Conservation (phyloP, 2,113 vertebrate genomes). For the Pao palembangensis region DNA sequence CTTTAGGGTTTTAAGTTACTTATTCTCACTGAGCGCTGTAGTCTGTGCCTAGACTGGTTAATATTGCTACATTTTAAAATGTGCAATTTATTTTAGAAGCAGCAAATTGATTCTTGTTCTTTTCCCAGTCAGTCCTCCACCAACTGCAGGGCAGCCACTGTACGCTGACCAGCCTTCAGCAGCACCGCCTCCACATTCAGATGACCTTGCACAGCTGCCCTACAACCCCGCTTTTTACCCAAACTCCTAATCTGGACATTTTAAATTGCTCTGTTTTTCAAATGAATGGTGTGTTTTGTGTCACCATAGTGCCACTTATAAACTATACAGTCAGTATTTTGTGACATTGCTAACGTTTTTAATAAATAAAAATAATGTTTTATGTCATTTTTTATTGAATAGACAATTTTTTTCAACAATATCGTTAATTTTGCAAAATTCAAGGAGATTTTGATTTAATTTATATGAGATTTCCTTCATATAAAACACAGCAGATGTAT, state of each 20-base stretch:
- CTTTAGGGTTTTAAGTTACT: too few relatives aligned
- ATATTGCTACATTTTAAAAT: neutral
- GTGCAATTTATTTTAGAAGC: neutral
- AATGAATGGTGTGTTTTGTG: neutral
- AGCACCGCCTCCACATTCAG: neutral
- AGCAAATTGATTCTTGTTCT: neutral
- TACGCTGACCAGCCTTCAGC: neutral
- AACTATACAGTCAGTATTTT: neutral
- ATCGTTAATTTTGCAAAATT: neutral
- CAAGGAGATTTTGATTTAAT: too few relatives aligned
- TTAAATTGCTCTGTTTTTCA: neutral
- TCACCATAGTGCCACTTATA: neutral
- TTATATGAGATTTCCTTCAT: too few relatives aligned
- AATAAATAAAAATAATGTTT: neutral
- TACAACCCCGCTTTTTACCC: slow-evolving; percentile 42
- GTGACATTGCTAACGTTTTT: neutral
- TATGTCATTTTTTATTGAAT: neutral
- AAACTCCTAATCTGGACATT: neutral
- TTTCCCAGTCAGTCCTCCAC: slow-evolving; percentile 17
- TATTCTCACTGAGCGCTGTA: too few relatives aligned
- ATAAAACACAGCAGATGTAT: too few relatives aligned
- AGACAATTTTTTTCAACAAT: neutral
- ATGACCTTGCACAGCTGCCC: slow-evolving; percentile 5
- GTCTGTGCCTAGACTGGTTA: too few relatives aligned
- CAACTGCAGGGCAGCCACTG: neutral